Evolutionary conservation across 23 tunicate species (phyloP), one percentile per base, ranked within the genome.

Genomic region (Oikopleura vanhoeffeni): DNA sequence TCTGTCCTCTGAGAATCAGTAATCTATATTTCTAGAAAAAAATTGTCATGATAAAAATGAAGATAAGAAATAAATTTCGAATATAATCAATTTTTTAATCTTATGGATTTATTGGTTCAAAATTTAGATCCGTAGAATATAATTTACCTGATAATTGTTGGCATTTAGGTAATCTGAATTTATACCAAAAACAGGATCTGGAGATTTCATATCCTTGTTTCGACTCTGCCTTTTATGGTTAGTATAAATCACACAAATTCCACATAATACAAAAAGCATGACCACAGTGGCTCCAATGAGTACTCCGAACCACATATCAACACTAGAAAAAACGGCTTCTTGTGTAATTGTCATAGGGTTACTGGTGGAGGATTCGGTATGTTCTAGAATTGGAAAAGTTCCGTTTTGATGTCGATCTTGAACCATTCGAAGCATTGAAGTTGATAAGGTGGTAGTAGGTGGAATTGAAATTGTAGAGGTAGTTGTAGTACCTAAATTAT

Each of bases 251-350:
- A 71, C 79, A 30, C 79, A 71, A 13, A 71, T 2, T 30, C 36
- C 27, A 30, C 79, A 71, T 71, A 71, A 71, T 2, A 71, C 79
- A 4, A 71, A 33, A 30, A 71, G 34, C 79, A 71, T 71, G 38
- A 71, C 79, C 36, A 71, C 3, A 32, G 38, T 13, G 34, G 79
- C 79, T 28, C 79, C 79, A 30, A 71, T 71, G 27, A 71, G 32
- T 2, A 71, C 32, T 2, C 79, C 79, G 32, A 71, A 71, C 79
- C 79, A 71, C 79, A 71, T 71, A 2, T 71, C 79, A 33, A 49
- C 64, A 8, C 24, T 13, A 49, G 13, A 8, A 49, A 49, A 49
- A 13, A 24, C 13, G 13, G 13, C 64, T 8, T 24, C 64, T 24
- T 49, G 18, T 13, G 64, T 49, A 24, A 13, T 49, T 49, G 64